phyloP scores from a whole-genome alignment of 92 coral and sea anemone genomes.

The Ricordea florida region DNA sequence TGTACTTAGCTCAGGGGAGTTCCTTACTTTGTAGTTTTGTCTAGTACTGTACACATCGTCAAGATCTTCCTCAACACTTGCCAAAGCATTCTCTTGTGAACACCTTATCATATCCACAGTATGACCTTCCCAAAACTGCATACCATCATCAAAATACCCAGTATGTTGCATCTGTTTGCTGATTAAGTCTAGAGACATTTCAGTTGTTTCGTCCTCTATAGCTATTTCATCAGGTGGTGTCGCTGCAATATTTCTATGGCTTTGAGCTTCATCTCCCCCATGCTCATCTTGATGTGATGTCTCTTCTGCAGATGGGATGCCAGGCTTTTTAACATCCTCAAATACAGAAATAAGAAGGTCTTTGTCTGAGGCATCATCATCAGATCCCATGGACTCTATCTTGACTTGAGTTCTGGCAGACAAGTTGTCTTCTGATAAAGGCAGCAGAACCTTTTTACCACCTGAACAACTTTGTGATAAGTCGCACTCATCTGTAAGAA shows the following conservation, averaged over 20 bases:
- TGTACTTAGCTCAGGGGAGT: too few relatives aligned
- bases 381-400: too few relatives aligned
- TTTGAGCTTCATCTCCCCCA: not conserved
- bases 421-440: not conserved
- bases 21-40: not conserved
- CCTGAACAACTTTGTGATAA: not conserved
- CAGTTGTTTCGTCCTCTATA: not conserved
- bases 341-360: not conserved
- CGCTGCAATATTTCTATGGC: not conserved
- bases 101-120: not conserved
- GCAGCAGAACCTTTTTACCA: too few relatives aligned
- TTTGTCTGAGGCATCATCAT: not conserved
- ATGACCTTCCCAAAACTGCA: not conserved
- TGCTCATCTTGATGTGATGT: not conserved
- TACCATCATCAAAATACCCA: not conserved
- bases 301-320: not conserved
- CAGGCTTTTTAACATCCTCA: not conserved
- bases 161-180: conserved; percentile 9
- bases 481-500: not conserved
- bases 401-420: not conserved
- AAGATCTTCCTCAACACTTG: conserved; percentile 44
- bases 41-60: conserved; percentile 18
- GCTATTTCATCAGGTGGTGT: not conserved
- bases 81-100: conserved; percentile 49
- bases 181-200: not conserved